phyloP scores from a whole-genome alignment of 2,888 invertebrate species.

The Bombylius discolor region DNA sequence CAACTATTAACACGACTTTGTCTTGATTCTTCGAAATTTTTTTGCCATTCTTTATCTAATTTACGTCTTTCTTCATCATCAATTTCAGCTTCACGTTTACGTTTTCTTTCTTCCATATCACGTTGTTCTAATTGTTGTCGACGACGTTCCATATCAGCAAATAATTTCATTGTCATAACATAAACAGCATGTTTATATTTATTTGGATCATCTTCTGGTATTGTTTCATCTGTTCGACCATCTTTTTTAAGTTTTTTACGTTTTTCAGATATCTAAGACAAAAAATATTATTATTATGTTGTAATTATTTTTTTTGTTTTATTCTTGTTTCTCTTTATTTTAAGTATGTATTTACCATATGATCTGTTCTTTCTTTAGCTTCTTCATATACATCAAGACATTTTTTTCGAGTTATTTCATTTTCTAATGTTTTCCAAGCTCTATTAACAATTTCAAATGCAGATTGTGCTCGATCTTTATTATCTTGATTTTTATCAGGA shows the following conservation, averaged over 20 bases:
- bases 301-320: too few relatives aligned
- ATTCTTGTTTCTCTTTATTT: neutral
- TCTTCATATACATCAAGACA: conserved; percentile 96
- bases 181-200: conserved; percentile 88
- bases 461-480: conserved; percentile 84
- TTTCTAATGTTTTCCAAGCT: conserved; percentile 91
- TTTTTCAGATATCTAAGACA: conserved; percentile 73
- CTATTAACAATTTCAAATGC: conserved; percentile 88
- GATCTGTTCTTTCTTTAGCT: conserved; percentile 86
- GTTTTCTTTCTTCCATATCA: conserved; percentile 84
- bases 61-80: conserved; percentile 84
- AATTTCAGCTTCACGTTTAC: conserved; percentile 86
- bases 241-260: conserved; percentile 89
- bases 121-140: conserved; percentile 74
- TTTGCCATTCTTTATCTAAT: conserved; percentile 91
- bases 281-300: conserved; percentile 1
- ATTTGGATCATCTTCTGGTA: conserved; percentile 77
- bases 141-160: conserved; percentile 92
- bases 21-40: conserved; percentile 94
- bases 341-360: conserved; percentile 51
- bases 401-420: conserved; percentile 82
- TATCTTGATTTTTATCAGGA: conserved; percentile 98
- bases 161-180: conserved; percentile 97
- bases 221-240: conserved; percentile 55
- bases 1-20: conserved; percentile 86